Evolutionary conservation across 2,888 invertebrate species (phyloP).

Genomic region (Mycalesis mineus): DNA sequence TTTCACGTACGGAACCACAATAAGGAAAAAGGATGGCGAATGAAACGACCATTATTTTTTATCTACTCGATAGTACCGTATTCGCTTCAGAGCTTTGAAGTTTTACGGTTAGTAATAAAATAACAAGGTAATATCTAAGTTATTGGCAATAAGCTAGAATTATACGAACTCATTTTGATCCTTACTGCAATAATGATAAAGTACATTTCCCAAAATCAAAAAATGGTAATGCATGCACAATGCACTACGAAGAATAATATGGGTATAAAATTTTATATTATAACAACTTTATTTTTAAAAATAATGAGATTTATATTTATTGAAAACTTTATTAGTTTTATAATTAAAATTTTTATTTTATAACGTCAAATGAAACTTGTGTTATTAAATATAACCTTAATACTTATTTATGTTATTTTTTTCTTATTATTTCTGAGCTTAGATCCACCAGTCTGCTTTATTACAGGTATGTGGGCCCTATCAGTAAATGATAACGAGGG

Average conservation of each 20-base stretch:
- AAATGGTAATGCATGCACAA: neutral
- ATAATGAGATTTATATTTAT: neutral
- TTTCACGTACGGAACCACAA: neutral
- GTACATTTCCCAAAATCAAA: neutral
- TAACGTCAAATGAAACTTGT: too few species aligned
- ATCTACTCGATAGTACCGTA: conserved; percentile 13
- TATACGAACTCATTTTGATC: neutral
- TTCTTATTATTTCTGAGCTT: too few species aligned
- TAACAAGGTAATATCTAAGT: conserved; percentile 15
- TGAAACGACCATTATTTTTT: conserved; percentile 3
- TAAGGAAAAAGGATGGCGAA: neutral
- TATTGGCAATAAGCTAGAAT: conserved; percentile 10
- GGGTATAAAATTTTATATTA: neutral
- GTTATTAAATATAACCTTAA: too few species aligned
- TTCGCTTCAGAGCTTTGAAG: conserved; percentile 16
- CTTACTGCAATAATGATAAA: neutral
- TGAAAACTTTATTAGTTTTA: neutral
- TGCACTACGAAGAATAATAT: neutral
- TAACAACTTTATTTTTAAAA: neutral
- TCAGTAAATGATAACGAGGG: too few species aligned
- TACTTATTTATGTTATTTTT: too few species aligned
- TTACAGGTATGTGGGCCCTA: too few species aligned
- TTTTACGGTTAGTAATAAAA: conserved; percentile 19
- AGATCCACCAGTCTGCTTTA: too few species aligned
- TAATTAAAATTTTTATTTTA: too few species aligned